These are phyloP conservation scores for Platycercus adscitus DNA, from an alignment of 2,113 vertebrate species.

Conservation along the genomic window DNA sequence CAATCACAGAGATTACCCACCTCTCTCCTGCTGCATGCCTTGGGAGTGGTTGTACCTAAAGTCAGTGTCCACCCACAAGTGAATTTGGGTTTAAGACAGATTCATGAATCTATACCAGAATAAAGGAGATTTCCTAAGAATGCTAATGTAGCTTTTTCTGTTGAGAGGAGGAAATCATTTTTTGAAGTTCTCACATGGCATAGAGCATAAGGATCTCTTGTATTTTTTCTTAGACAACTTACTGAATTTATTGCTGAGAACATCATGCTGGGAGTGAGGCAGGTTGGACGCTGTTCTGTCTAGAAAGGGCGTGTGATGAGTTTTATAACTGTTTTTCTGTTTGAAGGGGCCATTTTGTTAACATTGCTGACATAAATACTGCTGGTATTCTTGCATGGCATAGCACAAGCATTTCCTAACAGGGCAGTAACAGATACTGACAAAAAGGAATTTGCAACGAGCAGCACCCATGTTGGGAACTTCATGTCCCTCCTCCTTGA, in stretches of 20 bases:
- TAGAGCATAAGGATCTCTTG: not conserved
- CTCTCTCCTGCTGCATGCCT: not conserved
- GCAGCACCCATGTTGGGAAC: not conserved
- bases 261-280: not conserved
- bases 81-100: not conserved
- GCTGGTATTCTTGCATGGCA: not conserved
- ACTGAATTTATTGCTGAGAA: not conserved
- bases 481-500: not conserved
- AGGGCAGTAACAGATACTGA: not conserved
- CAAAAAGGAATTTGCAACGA: not conserved
- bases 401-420: not conserved
- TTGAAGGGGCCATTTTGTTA: not conserved
- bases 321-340: not conserved
- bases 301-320: not conserved
- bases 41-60: rapidly evolving
- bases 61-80: rapidly evolving
- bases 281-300: not conserved
- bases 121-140: not conserved
- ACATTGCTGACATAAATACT: not conserved
- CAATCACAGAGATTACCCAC: not conserved
- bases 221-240: not conserved
- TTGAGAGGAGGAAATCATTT: not conserved
- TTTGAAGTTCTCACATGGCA: not conserved
- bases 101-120: not conserved
- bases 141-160: not conserved